Percentiles rank a stretch among this genome's conserved stretches.
These are phyloP conservation scores for Leptogaster cylindrica DNA, from an alignment of 2,888 invertebrate species.

Conservation along the genomic window DNA sequence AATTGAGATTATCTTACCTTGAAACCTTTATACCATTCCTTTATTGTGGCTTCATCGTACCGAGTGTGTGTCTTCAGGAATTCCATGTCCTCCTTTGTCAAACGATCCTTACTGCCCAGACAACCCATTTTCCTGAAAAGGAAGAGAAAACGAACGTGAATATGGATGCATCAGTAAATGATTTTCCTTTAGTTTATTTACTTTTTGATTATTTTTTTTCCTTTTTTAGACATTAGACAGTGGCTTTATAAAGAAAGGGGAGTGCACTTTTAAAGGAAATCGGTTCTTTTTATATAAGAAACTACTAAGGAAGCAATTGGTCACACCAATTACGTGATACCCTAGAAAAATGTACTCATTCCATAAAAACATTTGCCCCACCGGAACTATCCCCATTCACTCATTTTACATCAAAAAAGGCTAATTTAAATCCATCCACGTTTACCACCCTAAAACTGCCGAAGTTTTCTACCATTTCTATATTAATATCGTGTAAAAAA, in stretches of 20 bases:
- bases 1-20: constrained; percentile 74
- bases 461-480: too few species aligned
- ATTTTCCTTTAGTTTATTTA: constrained; percentile 31
- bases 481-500: too few species aligned
- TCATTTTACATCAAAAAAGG: too few species aligned
- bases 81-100: constrained; percentile 98
- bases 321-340: too few species aligned
- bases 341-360: too few species aligned
- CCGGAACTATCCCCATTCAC: too few species aligned
- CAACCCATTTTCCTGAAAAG: constrained; percentile 85
- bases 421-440: too few species aligned
- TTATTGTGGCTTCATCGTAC: constrained; percentile 98
- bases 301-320: not conserved
- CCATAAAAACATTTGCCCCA: too few species aligned
- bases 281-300: not conserved
- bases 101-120: constrained; percentile 93
- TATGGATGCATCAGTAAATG: constrained; percentile 17
- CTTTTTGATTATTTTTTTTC: not conserved
- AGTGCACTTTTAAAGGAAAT: constrained; percentile 16
- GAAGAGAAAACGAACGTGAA: constrained; percentile 47
- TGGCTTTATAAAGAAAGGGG: constrained; percentile 10
- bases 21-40: constrained; percentile 99
- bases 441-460: too few species aligned
- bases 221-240: constrained; percentile 14
- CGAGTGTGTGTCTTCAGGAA: constrained; percentile 97